phyloP scores from a whole-genome alignment of 2,797 vertebrate genomes.

The Alauda arvensis region DNA sequence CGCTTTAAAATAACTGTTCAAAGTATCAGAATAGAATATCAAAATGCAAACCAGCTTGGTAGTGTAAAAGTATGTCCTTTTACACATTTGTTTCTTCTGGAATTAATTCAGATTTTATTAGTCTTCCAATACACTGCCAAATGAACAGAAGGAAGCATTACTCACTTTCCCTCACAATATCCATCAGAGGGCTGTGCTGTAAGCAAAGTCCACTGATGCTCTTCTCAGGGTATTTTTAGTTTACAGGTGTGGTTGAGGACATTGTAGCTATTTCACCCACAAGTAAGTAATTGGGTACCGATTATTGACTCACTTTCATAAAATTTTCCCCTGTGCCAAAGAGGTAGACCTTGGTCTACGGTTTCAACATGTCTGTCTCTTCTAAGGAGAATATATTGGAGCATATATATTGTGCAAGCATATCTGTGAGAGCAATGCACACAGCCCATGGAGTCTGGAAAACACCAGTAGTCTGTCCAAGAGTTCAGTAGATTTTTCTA shows the following conservation, averaged over 20 bases:
- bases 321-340: neutral
- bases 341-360: neutral
- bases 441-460: neutral
- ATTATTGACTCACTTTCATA: neutral
- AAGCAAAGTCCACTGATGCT: neutral
- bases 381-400: neutral
- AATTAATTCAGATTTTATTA: neutral
- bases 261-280: neutral
- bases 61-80: neutral
- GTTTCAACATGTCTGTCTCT: neutral
- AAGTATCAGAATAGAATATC: neutral
- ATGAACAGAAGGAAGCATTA: slow-evolving; percentile 18
- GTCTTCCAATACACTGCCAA: neutral
- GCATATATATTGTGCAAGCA: neutral
- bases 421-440: neutral
- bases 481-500: neutral
- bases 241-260: neutral
- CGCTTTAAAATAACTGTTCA: neutral
- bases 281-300: neutral
- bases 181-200: neutral
- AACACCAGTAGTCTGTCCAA: neutral
- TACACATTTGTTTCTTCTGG: neutral
- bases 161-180: neutral
- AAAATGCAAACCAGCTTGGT: neutral
- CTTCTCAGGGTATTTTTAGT: neutral